phyloP scores from a whole-genome alignment of 2,888 invertebrate genomes.

The Stegana nigrithorax region DNA sequence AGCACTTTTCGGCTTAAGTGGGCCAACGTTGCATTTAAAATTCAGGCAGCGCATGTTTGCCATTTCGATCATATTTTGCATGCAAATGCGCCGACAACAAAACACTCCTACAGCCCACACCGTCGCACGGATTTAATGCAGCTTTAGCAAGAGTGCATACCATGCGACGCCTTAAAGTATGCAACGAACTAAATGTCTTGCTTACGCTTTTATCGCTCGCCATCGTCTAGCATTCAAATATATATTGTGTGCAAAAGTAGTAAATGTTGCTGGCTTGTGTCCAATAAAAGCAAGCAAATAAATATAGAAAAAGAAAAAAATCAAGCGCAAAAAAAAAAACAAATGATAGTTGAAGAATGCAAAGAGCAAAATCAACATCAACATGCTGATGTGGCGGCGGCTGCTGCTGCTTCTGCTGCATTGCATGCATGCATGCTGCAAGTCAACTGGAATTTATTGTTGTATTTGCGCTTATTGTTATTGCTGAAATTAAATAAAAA shows the following conservation, averaged over 20 bases:
- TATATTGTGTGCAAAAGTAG: too few species aligned
- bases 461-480: constrained; percentile 40
- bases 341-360: too few species aligned
- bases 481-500: constrained; percentile 61
- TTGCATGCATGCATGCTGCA: neutral
- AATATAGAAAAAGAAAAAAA: neutral
- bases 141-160: too few species aligned
- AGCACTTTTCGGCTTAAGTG: too few species aligned
- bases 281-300: neutral
- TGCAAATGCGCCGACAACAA: neutral
- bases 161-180: constrained; percentile 47
- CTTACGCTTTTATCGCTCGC: constrained; percentile 15
- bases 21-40: neutral
- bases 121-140: too few species aligned
- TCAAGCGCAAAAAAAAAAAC: constrained; percentile 1
- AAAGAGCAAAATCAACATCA: constrained; percentile 9
- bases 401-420: too few species aligned
- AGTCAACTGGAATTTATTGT: constrained; percentile 14
- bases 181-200: constrained; percentile 22
- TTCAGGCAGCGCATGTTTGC: too few species aligned
- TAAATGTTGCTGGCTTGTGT: constrained; percentile 13
- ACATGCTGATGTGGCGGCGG: neutral
- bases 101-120: too few species aligned
- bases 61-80: neutral
- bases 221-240: neutral